These are phyloP conservation scores for Troglohyphantes excavatus DNA, from an alignment of 2,888 invertebrate species.

Conservation along the genomic window DNA sequence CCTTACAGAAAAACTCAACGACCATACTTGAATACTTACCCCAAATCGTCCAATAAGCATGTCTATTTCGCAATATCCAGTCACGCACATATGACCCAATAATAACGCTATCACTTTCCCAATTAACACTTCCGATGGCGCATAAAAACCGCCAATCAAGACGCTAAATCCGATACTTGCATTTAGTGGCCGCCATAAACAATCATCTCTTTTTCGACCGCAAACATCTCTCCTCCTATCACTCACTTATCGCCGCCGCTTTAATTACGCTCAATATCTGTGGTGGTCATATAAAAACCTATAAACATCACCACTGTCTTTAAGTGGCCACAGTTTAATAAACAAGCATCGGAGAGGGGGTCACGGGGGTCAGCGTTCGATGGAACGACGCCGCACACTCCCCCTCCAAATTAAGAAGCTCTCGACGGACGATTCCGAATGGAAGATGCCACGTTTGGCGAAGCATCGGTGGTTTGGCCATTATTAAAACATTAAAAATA, in stretches of 20 bases:
- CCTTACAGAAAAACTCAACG: too few relatives aligned
- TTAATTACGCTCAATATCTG: constrained; percentile 48
- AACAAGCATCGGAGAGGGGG: constrained; percentile 35
- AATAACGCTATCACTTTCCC: constrained; percentile 13
- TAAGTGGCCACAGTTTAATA: constrained; percentile 48
- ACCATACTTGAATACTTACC: not conserved
- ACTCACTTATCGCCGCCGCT: constrained; percentile 32
- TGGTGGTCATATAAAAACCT: not conserved
- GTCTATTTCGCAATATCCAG: not conserved
- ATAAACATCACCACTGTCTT: constrained; percentile 19
- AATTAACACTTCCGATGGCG: constrained; percentile 52
- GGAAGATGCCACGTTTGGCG: too few relatives aligned
- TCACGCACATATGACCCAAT: not conserved
- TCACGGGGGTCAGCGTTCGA: constrained; percentile 40
- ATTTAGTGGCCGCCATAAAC: constrained; percentile 14
- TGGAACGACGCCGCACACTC: constrained; percentile 14
- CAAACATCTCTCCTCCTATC: not conserved
- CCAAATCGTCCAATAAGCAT: not conserved
- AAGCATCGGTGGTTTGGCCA: too few relatives aligned
- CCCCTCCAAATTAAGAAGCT: not conserved
- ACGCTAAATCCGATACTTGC: too few relatives aligned
- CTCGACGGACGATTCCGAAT: not conserved
- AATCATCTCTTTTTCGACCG: too few relatives aligned
- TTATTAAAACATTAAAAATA: too few relatives aligned
- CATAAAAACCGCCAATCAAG: constrained; percentile 50